Evolutionary conservation across 2,797 vertebrate species (phyloP).

Genomic region (Leptodactylus fallax): DNA sequence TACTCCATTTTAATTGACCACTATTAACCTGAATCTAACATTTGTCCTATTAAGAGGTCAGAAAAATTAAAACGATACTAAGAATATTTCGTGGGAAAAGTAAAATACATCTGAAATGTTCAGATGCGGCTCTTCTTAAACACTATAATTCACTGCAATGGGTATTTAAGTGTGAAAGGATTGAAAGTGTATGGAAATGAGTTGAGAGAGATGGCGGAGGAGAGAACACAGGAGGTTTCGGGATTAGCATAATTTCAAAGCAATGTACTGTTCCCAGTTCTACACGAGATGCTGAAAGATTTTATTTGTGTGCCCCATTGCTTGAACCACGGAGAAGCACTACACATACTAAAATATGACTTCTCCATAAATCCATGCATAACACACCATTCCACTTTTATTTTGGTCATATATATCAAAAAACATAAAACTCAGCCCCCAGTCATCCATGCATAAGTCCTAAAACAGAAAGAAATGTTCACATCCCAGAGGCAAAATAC

Average conservation of each 20-base stretch:
- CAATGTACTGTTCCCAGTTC: conserved; percentile 52
- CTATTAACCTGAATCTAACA: conserved; percentile 13
- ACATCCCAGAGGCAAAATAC: conserved; percentile 48
- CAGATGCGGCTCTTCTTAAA: conserved; percentile 38
- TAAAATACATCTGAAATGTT: conserved; percentile 52
- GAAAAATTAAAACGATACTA: conserved; percentile 19
- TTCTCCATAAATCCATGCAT: not conserved
- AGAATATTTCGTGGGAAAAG: conserved; percentile 32
- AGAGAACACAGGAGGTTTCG: conserved; percentile 55
- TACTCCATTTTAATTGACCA: not conserved
- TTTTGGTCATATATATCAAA: conserved; percentile 24
- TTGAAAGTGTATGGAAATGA: conserved; percentile 61
- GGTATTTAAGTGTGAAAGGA: conserved; percentile 60
- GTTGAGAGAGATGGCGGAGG: conserved; percentile 31
- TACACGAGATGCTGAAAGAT: conserved; percentile 35
- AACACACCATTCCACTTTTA: conserved; percentile 24
- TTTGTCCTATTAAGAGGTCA: conserved; percentile 1
- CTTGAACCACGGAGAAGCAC: conserved; percentile 39
- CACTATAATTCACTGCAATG: conserved; percentile 61
- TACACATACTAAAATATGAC: conserved; percentile 19
- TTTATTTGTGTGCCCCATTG: conserved; percentile 47
- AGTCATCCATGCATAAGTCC: conserved; percentile 2
- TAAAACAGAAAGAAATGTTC: conserved; percentile 30
- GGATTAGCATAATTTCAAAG: conserved; percentile 63
- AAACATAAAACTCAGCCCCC: conserved; percentile 17